These are phyloP conservation scores for Formica aserva DNA, from an alignment of 2,888 invertebrate species.

Conservation along the genomic window DNA sequence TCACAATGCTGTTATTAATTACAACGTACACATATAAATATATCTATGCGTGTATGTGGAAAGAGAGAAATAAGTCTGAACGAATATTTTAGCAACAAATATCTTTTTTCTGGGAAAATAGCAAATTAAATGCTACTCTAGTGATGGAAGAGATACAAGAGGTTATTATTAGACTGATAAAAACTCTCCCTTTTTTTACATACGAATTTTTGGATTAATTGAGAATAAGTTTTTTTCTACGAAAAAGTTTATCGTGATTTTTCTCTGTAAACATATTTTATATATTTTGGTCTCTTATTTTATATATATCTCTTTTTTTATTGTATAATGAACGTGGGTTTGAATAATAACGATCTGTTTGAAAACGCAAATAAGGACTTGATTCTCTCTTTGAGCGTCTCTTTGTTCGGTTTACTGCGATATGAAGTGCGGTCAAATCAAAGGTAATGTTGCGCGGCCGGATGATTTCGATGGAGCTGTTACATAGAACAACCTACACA, in stretches of 20 bases:
- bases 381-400: neutral
- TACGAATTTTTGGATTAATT: neutral
- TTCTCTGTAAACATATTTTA: neutral
- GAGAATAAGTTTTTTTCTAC: neutral
- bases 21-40: neutral
- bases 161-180: neutral
- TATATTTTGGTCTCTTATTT: neutral
- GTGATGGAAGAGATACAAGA: neutral
- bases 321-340: neutral
- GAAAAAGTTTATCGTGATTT: neutral
- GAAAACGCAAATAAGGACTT: neutral
- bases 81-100: neutral
- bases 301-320: neutral
- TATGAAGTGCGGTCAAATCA: conserved; percentile 17
- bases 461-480: neutral
- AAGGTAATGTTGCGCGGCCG: neutral
- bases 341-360: neutral
- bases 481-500: neutral
- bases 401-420: neutral
- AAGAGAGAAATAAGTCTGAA: neutral
- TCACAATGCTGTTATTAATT: neutral
- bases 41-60: neutral
- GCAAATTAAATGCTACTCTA: neutral
- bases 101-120: neutral
- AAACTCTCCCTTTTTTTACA: neutral